Base-by-base conservation (phyloP, 2,797 vertebrate species). In the Babyrousa celebensis region DNA sequence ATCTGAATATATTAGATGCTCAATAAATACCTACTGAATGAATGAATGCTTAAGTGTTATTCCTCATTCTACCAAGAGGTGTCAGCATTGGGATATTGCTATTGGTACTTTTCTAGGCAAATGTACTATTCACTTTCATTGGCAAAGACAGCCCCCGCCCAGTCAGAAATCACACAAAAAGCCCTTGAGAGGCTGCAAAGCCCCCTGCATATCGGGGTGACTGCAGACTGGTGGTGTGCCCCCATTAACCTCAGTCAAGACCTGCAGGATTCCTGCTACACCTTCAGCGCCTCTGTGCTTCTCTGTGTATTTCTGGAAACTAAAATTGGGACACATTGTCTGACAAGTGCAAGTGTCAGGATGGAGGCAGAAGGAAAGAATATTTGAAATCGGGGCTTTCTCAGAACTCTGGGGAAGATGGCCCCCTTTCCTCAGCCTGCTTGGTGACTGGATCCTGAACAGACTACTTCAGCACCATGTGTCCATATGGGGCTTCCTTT, bases 251-350 rank as follows among this genome's bases (percentile, higher is more conserved):
- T 93, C 12, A 0, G 3, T 12, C 48, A 60, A 18, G 5, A 2
- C 20, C 60, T 70, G 0, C 0, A 27, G 32, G 71, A 80, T 32
- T 65, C 48, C 70, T 15, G 18, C n/a, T 12, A 1, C 36, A 93
- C 52, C 20, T 88, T 67, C 17, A 9, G 82, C 5, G 43, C 60
- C 72, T 91, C 88, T 68, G 2, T 48, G 89, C 58, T 67, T 75
- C 85, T 85, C 54, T 74, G 71, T 6, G 3, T 94, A 95, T 97
- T 97, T 97, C 85, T 96, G 84, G 94, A 97, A 97, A 93, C 62
- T 71, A 77, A 94, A 96, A 96, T 90, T 90, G 63, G 93, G 93
- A 71, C 87, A 83, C 1, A 3, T 14, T 1, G 1, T 92, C 72
- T 83, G 86, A 94, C 71, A 93, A 92, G 65, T 18, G 4, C 86